These are phyloP conservation scores for Carcina quercana DNA, from an alignment of 2,888 invertebrate species.

Conservation along the genomic window DNA sequence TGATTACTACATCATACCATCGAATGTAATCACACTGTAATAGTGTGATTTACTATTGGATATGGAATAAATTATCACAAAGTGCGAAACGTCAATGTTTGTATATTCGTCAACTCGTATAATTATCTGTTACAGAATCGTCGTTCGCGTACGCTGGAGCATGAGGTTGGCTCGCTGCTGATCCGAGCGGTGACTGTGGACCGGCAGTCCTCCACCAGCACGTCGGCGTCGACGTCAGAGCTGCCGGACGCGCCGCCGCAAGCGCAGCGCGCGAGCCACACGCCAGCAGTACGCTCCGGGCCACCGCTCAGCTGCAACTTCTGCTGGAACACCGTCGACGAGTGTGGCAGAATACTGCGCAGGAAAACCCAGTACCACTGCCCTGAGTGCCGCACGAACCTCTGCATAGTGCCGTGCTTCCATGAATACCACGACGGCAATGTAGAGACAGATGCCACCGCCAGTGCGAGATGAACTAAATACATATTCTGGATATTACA, in stretches of 20 bases:
- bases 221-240: slow-evolving; percentile 20
- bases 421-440: slow-evolving; percentile 86
- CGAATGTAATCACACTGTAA: too few relatives aligned
- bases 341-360: slow-evolving; percentile 85
- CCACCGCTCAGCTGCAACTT: slow-evolving; percentile 91
- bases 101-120: too few relatives aligned
- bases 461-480: slow-evolving; percentile 38
- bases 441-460: slow-evolving; percentile 23
- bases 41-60: too few relatives aligned
- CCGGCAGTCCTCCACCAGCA: slow-evolving; percentile 25
- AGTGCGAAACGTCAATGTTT: too few relatives aligned
- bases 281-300: slow-evolving; percentile 88
- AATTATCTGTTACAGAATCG: too few relatives aligned
- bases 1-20: too few relatives aligned
- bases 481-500: too few relatives aligned
- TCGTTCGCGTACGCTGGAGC: slow-evolving; percentile 26
- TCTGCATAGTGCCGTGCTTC: slow-evolving; percentile 93
- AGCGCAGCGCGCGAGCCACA: slow-evolving; percentile 81
- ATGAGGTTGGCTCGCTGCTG: slow-evolving; percentile 35
- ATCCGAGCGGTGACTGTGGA: slow-evolving; percentile 41
- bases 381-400: slow-evolving; percentile 91
- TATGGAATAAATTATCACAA: too few relatives aligned
- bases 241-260: slow-evolving; percentile 22
- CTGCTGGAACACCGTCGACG: slow-evolving; percentile 93
- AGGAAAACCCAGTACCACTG: slow-evolving; percentile 92